Percentiles rank a stretch among this genome's conserved stretches.
Conservation (phyloP, 2,113 vertebrate species). For the Microcebus murinus region DNA sequence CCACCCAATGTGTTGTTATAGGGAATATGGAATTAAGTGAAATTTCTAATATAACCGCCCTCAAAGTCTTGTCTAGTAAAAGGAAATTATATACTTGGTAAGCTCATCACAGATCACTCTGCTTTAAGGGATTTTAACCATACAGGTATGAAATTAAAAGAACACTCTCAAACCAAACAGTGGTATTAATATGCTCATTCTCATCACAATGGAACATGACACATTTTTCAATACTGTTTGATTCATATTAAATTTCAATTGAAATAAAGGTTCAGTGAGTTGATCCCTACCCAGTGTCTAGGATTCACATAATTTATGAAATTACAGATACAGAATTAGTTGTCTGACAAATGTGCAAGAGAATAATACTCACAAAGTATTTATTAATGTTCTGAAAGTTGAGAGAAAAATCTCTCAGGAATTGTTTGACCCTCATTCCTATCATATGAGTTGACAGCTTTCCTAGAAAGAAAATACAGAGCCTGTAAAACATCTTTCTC, state of each 20-base stretch:
- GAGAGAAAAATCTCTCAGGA: conserved; percentile 55
- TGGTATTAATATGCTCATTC: conserved; percentile 64
- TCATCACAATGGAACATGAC: conserved; percentile 39
- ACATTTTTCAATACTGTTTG: conserved; percentile 56
- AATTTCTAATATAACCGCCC: neutral
- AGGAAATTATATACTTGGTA: neutral
- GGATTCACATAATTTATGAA: conserved; percentile 66
- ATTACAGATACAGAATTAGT: conserved; percentile 41
- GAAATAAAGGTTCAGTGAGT: conserved; percentile 67
- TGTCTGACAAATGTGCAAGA: conserved; percentile 56
- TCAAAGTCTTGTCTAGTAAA: neutral
- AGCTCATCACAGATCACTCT: conserved; percentile 28
- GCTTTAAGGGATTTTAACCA: conserved; percentile 40
- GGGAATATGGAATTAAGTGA: conserved; percentile 19
- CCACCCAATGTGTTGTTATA: neutral
- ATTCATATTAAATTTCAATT: conserved; percentile 68
- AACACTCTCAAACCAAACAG: conserved; percentile 57
- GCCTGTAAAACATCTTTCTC: conserved; percentile 61
- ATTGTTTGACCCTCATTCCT: conserved; percentile 66
- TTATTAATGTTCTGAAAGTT: conserved; percentile 69
- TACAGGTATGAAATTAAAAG: conserved; percentile 48
- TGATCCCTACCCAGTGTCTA: conserved; percentile 71
- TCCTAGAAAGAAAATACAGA: conserved; percentile 71
- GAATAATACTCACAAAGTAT: conserved; percentile 26
- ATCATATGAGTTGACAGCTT: conserved; percentile 65